phyloP scores from a whole-genome alignment of 2,888 invertebrate genomes.

The Lathronympha strigana region DNA sequence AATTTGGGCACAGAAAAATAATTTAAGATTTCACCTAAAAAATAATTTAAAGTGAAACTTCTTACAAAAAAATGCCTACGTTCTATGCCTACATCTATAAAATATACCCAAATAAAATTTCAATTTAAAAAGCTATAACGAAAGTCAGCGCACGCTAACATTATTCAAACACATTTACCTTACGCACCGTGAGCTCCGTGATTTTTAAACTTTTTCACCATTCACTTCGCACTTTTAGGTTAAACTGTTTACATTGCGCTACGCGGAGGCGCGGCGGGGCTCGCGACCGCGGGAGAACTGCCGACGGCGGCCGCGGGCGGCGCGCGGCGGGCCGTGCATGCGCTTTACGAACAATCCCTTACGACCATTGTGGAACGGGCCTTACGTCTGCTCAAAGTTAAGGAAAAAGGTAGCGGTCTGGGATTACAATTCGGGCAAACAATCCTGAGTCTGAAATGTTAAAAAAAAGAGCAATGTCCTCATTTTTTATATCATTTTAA shows the following conservation, averaged over 20 bases:
- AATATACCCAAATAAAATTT: not conserved
- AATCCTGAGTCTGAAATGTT: too few species aligned
- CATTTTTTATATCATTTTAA: too few species aligned
- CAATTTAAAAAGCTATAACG: not conserved
- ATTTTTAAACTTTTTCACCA: conserved; percentile 52
- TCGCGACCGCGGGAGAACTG: conserved; percentile 66
- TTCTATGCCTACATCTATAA: too few species aligned
- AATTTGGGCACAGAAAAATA: too few species aligned
- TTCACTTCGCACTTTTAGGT: conserved; percentile 56
- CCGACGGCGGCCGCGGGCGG: conserved; percentile 55
- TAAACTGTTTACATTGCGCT: conserved; percentile 62
- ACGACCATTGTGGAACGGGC: conserved; percentile 64
- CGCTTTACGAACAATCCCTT: conserved; percentile 70
- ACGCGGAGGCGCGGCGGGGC: conserved; percentile 55
- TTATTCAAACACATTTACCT: not conserved
- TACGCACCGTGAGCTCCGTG: conserved; percentile 28
- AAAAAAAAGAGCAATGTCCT: too few species aligned
- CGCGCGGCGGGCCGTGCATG: conserved; percentile 69
- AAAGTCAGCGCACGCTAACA: not conserved
- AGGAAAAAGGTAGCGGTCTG: not conserved
- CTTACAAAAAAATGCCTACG: too few species aligned
- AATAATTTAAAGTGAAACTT: too few species aligned
- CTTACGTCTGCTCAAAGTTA: conserved; percentile 1
- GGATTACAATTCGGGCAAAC: not conserved
- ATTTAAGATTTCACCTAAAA: too few species aligned